Evolutionary conservation across 2,888 invertebrate species (phyloP).

Genomic region (Leptopilina drosophilae): DNA sequence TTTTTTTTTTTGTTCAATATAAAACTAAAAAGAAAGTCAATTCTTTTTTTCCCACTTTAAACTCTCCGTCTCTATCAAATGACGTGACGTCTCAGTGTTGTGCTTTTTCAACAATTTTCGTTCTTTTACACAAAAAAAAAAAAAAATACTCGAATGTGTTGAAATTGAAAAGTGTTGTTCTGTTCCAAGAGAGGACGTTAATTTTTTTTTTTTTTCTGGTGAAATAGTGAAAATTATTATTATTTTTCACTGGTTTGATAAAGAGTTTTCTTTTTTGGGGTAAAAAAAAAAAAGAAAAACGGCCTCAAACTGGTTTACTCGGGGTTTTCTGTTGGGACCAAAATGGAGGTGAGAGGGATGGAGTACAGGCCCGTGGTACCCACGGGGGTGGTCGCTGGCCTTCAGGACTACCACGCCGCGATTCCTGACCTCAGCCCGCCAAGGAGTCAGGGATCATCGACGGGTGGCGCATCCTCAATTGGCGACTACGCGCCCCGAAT

Average conservation of each 20-base stretch:
- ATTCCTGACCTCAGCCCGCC: conserved; percentile 75
- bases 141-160: too few relatives aligned
- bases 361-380: conserved; percentile 79
- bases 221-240: too few relatives aligned
- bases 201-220: too few relatives aligned
- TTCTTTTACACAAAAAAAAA: too few relatives aligned
- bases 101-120: too few relatives aligned
- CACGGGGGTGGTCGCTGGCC: conserved; percentile 74
- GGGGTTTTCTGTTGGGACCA: conserved; percentile 68
- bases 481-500: conserved; percentile 76
- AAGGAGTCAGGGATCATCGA: conserved; percentile 75
- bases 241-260: not conserved
- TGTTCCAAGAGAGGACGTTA: too few relatives aligned
- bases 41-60: too few relatives aligned
- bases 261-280: not conserved
- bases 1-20: too few relatives aligned
- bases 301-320: conserved; percentile 73
- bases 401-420: conserved; percentile 76
- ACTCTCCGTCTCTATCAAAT: too few relatives aligned
- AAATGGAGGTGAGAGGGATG: conserved; percentile 80
- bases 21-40: too few relatives aligned
- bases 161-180: too few relatives aligned
- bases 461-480: conserved; percentile 75
- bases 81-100: too few relatives aligned
- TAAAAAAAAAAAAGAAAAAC: conserved; percentile 53